These are phyloP conservation scores for Acanthoscelides obtectus DNA, from an alignment of 2,888 invertebrate genomes.

Conservation along the genomic window DNA sequence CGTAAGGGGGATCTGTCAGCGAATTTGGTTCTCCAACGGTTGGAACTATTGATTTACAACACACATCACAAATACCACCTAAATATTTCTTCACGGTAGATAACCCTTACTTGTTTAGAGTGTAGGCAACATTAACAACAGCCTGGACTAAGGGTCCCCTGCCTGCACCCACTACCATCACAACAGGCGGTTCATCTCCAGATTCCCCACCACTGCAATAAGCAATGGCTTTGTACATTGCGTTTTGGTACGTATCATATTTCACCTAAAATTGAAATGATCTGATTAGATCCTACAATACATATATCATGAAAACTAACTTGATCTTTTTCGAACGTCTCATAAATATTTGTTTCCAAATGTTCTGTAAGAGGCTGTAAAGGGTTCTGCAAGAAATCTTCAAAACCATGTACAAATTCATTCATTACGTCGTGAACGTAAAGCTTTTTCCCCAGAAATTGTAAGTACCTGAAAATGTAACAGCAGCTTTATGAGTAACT, in stretches of 20 bases:
- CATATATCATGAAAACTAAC: slow-evolving; percentile 40
- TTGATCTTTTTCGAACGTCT: slow-evolving; percentile 95
- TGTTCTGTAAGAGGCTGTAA: slow-evolving; percentile 94
- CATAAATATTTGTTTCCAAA: slow-evolving; percentile 92
- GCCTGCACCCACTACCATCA: slow-evolving; percentile 57
- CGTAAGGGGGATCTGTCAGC: no score
- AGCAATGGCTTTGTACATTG: slow-evolving; percentile 71
- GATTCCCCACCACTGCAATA: slow-evolving; percentile 51
- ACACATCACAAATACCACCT: no score
- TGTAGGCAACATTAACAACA: slow-evolving; percentile 70
- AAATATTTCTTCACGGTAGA: no score
- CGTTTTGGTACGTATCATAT: slow-evolving; percentile 83
- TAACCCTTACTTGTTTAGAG: slow-evolving; percentile 46
- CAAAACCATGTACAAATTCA: slow-evolving; percentile 58
- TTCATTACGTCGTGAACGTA: slow-evolving; percentile 36
- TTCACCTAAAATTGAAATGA: slow-evolving; percentile 49
- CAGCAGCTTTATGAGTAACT: no score
- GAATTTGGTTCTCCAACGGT: no score
- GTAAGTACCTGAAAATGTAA: slow-evolving; percentile 39
- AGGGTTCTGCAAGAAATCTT: slow-evolving; percentile 87
- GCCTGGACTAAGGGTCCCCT: slow-evolving; percentile 91
- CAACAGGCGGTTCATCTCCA: slow-evolving; percentile 46
- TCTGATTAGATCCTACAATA: neutral
- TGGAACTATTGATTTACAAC: no score
- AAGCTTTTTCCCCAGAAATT: slow-evolving; percentile 44